Evolutionary conservation across 2,888 invertebrate species (phyloP), one percentile per base, ranked within the genome.

Genomic region (Melieria picta): DNA sequence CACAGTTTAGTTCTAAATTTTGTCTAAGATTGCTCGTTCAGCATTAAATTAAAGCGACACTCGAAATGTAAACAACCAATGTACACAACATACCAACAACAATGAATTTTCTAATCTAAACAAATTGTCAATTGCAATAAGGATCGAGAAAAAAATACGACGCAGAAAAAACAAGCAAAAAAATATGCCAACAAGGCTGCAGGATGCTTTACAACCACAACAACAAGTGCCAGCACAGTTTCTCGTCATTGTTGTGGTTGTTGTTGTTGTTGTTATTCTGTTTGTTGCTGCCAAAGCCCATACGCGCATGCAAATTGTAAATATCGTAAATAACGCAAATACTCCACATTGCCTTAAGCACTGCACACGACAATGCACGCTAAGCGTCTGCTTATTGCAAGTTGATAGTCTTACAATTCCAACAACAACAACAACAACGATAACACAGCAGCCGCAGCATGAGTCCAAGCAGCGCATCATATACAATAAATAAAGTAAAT

Each of bases 321-420:
- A 81, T 83, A 83, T 83, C 83, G 81, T 81, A 82, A 83, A 83
- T 82, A 83, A 83, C 81, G 84, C 78, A 81, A 83, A 81, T 83
- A 80, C 46, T 57, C 10, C 56, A 47, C 45, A 57, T 81, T 79
- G 83, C 83, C 81, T 79, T 79, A 79, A 79, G 81, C 80, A 78
- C 75, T 78, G 30, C 11, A 45, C 5, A 10, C 57, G 5, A 42
- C 7, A 10, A n/a, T 5, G 30, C 9, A 13, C 13, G 4, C 74
- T 74, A 71, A 75, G 71, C 71, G 73, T 73, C 77, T 77, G 74
- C 74, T 73, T 75, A 75, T 74, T 72, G 65, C 64, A 69, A 75
- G 69, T 75, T 75, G 77, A 77, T 73, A 76, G 73, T 76, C 77
- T 75, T 77, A 74, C 76, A 75, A 76, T 65, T 10, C n/a, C 45